Base-by-base conservation (phyloP, 2,888 invertebrate genomes). In the Conistra vaccinii region DNA sequence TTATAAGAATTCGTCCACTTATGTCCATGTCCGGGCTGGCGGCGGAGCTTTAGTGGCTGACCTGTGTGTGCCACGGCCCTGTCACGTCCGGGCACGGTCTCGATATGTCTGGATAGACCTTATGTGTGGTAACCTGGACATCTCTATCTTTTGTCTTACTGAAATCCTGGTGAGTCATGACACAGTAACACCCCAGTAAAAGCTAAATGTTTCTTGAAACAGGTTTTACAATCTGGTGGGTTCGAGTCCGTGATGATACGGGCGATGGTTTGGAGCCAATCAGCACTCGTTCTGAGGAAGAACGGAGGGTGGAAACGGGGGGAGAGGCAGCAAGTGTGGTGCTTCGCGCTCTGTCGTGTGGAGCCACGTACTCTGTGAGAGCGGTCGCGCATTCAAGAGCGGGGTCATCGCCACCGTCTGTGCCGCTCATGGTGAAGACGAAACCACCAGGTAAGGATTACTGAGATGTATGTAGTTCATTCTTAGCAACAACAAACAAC, bases 201-300 rank as follows among this genome's bases (percentile, higher is more conserved):
- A 76, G n/a, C 14, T 3, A 48, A 5, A 9, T 53, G 7, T 48
- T 55, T 65, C 20, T 63, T 26, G 4, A 6, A 42, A 72, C 73
- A 96, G 96, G 96, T 69, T 96, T 92, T 68, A 95, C 96, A 48
- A 94, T 96, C 68, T 94, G 92, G 92, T 96, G 96, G 96, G 81
- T 93, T 3, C 94, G 96, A 0, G 87, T 96, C 2, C 93, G 96
- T 2, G 96, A 96, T 61, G 96, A 96, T 45, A 89, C 89, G 1
- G 91, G 90, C 0, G 96, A 96, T 14, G 91, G 92, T 2, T 69
- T 93, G 2, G 96, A 96, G 62, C 82, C 92, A 0, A 86, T 90
- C 0, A 89, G 89, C 60, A 79, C 89, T 7, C 92, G 95, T 0
- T 90, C 90, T 3, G 96, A 95, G 73, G 96, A 96, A 60, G 96